phyloP scores from a whole-genome alignment of 2,888 invertebrate species.

The Rhagonycha lutea region DNA sequence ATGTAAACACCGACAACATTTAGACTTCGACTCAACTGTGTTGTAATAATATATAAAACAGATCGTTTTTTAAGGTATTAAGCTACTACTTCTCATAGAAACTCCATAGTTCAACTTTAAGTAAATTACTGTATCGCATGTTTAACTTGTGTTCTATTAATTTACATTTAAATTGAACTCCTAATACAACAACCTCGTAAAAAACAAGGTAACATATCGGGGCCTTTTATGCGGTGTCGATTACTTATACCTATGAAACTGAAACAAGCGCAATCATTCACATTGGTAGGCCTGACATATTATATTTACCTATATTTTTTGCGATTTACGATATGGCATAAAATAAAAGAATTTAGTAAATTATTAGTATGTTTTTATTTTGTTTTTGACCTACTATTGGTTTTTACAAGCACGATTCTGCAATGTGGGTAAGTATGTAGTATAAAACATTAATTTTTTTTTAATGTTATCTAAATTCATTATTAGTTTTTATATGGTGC shows the following conservation, averaged over 20 bases:
- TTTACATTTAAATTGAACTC: constrained; percentile 31
- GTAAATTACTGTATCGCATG: constrained; percentile 29
- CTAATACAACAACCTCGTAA: constrained; percentile 24
- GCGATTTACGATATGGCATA: not conserved
- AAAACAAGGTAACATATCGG: constrained; percentile 11
- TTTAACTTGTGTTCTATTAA: constrained; percentile 27
- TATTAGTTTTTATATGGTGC: too few relatives aligned
- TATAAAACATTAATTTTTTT: too few relatives aligned
- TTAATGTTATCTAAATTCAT: too few relatives aligned
- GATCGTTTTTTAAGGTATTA: constrained; percentile 18
- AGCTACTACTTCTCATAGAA: constrained; percentile 13
- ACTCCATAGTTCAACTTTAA: constrained; percentile 21
- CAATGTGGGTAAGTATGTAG: not conserved
- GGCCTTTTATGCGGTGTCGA: constrained; percentile 16
- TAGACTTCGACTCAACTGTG: not conserved
- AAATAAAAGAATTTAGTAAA: not conserved
- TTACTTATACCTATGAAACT: constrained; percentile 15
- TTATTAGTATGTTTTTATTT: not conserved
- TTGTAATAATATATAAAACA: constrained; percentile 5
- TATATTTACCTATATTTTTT: not conserved
- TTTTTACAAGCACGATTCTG: not conserved
- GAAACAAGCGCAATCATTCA: constrained; percentile 7
- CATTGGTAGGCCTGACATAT: not conserved
- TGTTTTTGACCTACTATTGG: not conserved
- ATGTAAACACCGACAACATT: constrained; percentile 9